Conservation (phyloP, 2,888 invertebrate genomes). For the Eudasyphora cyanicolor region DNA sequence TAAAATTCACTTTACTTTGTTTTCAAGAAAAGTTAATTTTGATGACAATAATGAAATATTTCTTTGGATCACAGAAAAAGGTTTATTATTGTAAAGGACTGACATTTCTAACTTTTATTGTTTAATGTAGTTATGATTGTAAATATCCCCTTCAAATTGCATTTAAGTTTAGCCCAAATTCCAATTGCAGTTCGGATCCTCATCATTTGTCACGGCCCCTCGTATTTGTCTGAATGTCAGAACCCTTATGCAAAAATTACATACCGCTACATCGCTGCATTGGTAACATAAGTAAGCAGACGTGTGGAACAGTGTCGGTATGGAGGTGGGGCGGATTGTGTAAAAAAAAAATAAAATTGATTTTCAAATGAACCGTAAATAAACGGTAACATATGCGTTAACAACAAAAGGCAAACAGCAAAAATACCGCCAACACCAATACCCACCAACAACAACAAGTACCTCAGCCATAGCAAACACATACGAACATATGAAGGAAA, state of each 20-base stretch:
- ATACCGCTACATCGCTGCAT: neutral
- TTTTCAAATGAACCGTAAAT: slow-evolving; percentile 75
- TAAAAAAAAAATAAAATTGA: slow-evolving; percentile 64
- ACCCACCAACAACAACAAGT: slow-evolving; percentile 1
- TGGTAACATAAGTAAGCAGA: neutral
- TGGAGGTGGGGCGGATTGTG: slow-evolving; percentile 49
- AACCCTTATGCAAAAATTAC: slow-evolving; percentile 13
- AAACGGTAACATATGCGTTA: slow-evolving; percentile 70
- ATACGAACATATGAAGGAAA: slow-evolving; percentile 6
- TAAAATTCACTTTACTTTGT: no score
- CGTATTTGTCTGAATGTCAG: neutral
- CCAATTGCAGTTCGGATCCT: no score
- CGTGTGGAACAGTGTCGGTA: slow-evolving; percentile 32
- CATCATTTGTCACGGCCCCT: neutral
- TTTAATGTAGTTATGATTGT: no score
- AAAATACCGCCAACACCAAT: neutral
- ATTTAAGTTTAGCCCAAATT: no score
- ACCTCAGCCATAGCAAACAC: neutral
- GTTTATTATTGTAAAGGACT: no score
- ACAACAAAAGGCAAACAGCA: slow-evolving; percentile 61
- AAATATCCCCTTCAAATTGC: no score
- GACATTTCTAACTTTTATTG: no score
- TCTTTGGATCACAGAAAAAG: no score
- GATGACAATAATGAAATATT: no score
- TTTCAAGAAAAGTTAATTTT: no score